Evolutionary conservation across 2,113 vertebrate species (phyloP).

Genomic region (Arenaria interpres): DNA sequence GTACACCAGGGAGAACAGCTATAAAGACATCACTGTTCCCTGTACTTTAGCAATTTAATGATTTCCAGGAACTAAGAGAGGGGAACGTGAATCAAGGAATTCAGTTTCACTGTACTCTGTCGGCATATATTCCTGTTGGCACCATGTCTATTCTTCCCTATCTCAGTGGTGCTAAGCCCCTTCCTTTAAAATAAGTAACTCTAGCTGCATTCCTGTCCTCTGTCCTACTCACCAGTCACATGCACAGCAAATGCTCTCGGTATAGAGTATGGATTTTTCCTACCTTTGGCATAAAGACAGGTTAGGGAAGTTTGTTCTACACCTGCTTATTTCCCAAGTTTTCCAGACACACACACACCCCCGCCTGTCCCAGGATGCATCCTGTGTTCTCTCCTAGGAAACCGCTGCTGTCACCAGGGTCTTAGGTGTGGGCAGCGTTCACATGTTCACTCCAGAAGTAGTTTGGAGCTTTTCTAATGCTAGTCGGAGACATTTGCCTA

Average conservation of each 20-base stretch:
- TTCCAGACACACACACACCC: neutral
- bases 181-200: neutral
- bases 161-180: neutral
- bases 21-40: neutral
- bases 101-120: neutral
- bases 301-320: neutral
- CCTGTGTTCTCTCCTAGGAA: neutral
- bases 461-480: neutral
- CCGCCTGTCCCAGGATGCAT: rapidly evolving
- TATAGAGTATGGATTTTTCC: neutral
- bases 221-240: neutral
- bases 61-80: neutral
- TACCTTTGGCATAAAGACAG: neutral
- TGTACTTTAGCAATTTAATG: neutral
- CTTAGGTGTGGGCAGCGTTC: neutral
- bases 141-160: neutral
- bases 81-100: neutral
- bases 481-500: neutral
- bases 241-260: neutral
- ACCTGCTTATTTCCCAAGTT: neutral
- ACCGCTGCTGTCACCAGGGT: neutral
- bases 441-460: neutral
- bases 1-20: neutral
- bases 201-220: neutral
- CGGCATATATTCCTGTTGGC: neutral